Evolutionary conservation across 1,140 invertebrate genomes (phyloP).

Genomic region (Leptopilina clavipes): DNA sequence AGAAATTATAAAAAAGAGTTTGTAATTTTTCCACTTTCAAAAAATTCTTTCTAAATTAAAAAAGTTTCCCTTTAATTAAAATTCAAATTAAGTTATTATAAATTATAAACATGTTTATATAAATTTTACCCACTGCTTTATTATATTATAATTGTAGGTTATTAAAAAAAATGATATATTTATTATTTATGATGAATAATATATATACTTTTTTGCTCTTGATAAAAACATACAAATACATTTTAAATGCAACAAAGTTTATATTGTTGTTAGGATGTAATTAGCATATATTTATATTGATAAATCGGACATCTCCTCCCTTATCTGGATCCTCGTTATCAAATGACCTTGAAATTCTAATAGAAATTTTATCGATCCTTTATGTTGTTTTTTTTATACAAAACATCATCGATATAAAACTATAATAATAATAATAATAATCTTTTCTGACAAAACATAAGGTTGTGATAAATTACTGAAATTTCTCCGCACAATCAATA

Average conservation of each 20-base stretch:
- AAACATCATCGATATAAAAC: too few relatives aligned
- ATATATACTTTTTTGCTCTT: too few relatives aligned
- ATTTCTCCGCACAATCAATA: too few relatives aligned
- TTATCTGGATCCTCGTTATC: constrained; percentile 54
- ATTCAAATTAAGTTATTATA: not conserved
- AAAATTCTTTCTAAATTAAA: not conserved
- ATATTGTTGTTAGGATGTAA: not conserved
- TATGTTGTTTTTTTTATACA: not conserved
- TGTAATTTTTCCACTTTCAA: not conserved
- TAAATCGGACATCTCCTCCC: constrained; percentile 36
- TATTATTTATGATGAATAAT: too few relatives aligned
- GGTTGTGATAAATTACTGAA: too few relatives aligned
- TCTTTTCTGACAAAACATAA: too few relatives aligned
- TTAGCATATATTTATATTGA: not conserved
- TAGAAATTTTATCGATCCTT: not conserved
- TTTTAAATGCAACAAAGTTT: not conserved
- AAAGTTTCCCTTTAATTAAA: not conserved
- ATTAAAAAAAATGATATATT: too few relatives aligned
- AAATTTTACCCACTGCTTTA: too few relatives aligned
- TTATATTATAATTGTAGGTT: too few relatives aligned
- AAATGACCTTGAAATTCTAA: constrained; percentile 29
- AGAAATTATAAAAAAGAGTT: not conserved
- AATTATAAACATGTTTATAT: not conserved
- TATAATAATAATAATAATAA: too few relatives aligned
- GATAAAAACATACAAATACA: too few relatives aligned